A percentile compares a stretch with the other conserved stretches of the same genome.
phyloP scores from a whole-genome alignment of 2,888 invertebrate species.

The Hypercompe scribonia region DNA sequence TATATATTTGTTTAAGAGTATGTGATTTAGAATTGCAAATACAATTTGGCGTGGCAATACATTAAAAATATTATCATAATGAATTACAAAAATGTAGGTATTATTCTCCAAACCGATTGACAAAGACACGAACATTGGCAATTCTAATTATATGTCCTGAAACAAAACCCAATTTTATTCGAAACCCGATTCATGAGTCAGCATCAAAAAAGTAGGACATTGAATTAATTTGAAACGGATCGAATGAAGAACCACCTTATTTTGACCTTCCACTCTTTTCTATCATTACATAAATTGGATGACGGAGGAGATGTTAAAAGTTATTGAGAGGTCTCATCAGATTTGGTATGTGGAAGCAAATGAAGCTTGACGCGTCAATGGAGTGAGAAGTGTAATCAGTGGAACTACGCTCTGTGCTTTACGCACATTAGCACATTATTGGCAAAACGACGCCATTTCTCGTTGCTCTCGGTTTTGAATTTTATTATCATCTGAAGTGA shows the following conservation, averaged over 20 bases:
- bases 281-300: constrained; percentile 9
- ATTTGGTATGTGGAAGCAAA: constrained; percentile 54
- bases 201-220: constrained; percentile 65
- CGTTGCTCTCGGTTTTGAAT: constrained; percentile 40
- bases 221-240: constrained; percentile 65
- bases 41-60: not conserved
- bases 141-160: constrained; percentile 51
- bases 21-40: no score
- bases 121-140: constrained; percentile 34
- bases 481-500: constrained; percentile 34
- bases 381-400: constrained; percentile 65
- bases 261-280: constrained; percentile 30
- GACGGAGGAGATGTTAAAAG: constrained; percentile 23
- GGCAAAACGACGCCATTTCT: constrained; percentile 51
- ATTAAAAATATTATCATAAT: not conserved
- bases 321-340: constrained; percentile 36
- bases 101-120: constrained; percentile 17
- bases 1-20: no score
- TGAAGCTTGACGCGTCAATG: constrained; percentile 67
- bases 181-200: constrained; percentile 57
- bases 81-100: not conserved
- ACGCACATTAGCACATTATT: constrained; percentile 55
- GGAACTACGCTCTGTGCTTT: constrained; percentile 56
- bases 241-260: constrained; percentile 39
- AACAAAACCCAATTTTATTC: constrained; percentile 53